Evolutionary conservation across 2,888 invertebrate species (phyloP), one percentile per base, ranked within the genome.

Genomic region (Matsumyia berberina): DNA sequence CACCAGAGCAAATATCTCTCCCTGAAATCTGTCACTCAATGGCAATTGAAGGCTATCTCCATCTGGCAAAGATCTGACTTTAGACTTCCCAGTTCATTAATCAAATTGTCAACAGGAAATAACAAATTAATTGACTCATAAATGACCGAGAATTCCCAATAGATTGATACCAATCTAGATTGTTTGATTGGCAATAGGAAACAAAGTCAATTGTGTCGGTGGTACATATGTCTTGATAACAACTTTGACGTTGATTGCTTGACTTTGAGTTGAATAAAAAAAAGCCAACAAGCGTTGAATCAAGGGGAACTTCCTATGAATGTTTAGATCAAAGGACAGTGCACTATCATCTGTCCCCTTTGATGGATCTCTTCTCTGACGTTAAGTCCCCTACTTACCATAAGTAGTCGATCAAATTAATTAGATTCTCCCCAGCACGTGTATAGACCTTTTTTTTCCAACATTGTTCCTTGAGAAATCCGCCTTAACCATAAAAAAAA

Each of bases 151-250:
- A 62, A 46, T 19, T 33, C 31, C 46, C 17, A 33, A 12, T 12
- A 46, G 46, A 62, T 62, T 62, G 62, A 46, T 33, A 62, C 33
- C 62, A 46, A 62, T 62, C 46, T 62, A n/a, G 12, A 35, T 33
- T 62, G 15, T 46, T 17, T n/a, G n/a, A 15, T 31, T 46, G 33
- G 31, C 11, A 33, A 46, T 6, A 55, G 35, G 15, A 53, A 55
- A 55, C 17, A 55, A 15, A 8, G 42, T 42, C 15, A 55, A 55
- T 33, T 55, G 33, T 12, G 31, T 1, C 11, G 17, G n/a, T 55
- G 31, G 55, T 7, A 9, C n/a, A n/a, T n/a, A n/a, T 55, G 4
- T 33, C 29, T 33, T 17, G 33, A 55, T 9, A 17, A 51, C n/a
- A 29, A 24, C 29, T 24, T 35, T 35, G 17, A 55, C 7, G 2